phyloP scores from a whole-genome alignment of 2,113 vertebrate genomes.

The Urocynchramus pylzowi region DNA sequence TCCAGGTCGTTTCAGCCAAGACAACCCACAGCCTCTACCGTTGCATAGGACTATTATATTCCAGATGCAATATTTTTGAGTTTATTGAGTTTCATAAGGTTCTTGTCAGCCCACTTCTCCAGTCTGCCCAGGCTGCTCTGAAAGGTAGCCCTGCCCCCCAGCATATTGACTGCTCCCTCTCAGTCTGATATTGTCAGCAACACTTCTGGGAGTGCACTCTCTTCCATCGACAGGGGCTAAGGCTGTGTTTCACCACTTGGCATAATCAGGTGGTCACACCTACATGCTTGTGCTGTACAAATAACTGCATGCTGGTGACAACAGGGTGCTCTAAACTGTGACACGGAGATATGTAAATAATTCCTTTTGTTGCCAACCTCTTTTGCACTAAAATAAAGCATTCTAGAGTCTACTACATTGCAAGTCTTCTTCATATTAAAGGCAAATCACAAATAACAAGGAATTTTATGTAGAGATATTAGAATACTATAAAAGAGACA shows the following conservation, averaged over 20 bases:
- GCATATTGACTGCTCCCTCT: not conserved
- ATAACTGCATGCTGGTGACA: not conserved
- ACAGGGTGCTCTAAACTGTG: not conserved
- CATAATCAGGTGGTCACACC: not conserved
- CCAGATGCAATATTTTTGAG: not conserved
- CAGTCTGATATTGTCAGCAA: not conserved
- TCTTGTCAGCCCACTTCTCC: not conserved
- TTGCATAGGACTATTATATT: not conserved
- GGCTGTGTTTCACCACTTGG: not conserved
- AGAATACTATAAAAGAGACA: not conserved
- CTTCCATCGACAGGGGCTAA: accelerated
- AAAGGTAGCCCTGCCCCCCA: not conserved
- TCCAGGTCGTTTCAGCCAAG: not conserved
- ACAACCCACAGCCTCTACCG: not conserved
- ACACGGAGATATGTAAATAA: not conserved
- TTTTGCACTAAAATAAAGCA: not conserved
- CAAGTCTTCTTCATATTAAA: not conserved
- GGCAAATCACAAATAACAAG: not conserved
- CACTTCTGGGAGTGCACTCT: not conserved
- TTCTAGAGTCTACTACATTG: not conserved
- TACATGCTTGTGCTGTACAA: not conserved
- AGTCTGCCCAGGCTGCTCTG: not conserved
- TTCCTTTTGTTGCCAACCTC: not conserved
- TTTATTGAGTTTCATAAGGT: not conserved
- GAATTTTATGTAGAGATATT: not conserved